Evolutionary conservation across 2,797 vertebrate species (phyloP), one percentile per base, ranked within the genome.

Genomic region (Hyperoplus lanceolatus): DNA sequence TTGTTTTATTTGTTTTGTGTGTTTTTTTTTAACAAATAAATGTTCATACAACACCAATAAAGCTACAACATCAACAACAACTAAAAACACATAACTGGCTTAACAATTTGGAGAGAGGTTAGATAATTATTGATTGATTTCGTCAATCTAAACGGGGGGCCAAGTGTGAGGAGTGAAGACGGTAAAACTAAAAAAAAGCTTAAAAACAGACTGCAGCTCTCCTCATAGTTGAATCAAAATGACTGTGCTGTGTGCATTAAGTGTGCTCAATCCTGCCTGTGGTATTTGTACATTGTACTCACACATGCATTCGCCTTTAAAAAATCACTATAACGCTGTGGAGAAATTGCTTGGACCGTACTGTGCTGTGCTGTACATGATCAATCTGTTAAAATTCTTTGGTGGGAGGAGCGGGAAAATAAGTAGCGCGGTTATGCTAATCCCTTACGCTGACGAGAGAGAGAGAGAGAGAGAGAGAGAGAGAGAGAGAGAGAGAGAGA

Each of bases 301-400:
- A 85, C 79, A 69, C 64, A 68, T 75, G 81, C 70, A 72, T 75
- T 84, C 65, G 75, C 59, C n/a, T 67, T 67, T 78, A 73, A 60
- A 67, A 70, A 29, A 74, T 21, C 71, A 82, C 45, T 73, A 73
- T 69, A 60, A 81, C 4, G 45, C 38, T 41, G 81, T 42, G 80
- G 68, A 83, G 72, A 83, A 29, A 85, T 79, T 89, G 87, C 74
- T 82, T 64, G 72, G 70, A 75, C 71, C 77, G 70, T 66, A 45
- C 73, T 81, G 76, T 78, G 75, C 80, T 84, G 76, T 84, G 84
- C 79, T 92, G 86, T 89, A 82, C 85, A 86, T 73, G 67, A 80
- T 82, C 76, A 65, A 91, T 85, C 87, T 73, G 71, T 80, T 83
- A 77, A 81, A 29, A 84, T 82, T 96, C 94, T 96, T 96, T 96